Percentiles rank a stretch among this genome's conserved stretches.
phyloP scores from a whole-genome alignment of 2,113 vertebrate genomes.

The Panthera leo region DNA sequence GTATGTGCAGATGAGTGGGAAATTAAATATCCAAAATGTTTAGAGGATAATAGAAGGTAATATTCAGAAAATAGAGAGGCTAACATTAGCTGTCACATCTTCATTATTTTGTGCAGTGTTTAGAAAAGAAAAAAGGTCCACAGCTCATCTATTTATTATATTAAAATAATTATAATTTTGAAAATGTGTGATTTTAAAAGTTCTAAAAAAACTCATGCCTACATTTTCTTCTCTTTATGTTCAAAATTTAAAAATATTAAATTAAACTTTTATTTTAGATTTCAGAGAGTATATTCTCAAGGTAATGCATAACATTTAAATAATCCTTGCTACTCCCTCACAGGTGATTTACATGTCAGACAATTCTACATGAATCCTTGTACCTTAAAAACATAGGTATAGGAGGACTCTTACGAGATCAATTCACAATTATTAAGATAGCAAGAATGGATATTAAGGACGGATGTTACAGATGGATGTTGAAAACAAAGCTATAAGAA shows the following conservation, averaged over 20 bases:
- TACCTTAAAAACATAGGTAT: background rate
- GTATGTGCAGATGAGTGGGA: background rate
- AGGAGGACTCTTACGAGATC: background rate
- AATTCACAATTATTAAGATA: background rate
- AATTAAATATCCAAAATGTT: background rate
- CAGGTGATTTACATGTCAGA: background rate
- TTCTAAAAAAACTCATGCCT: background rate
- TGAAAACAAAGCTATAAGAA: constrained; percentile 26
- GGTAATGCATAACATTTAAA: background rate
- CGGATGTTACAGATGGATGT: background rate
- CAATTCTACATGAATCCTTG: background rate
- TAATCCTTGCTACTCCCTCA: background rate
- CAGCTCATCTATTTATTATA: background rate
- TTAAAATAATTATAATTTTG: background rate
- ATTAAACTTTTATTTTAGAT: background rate
- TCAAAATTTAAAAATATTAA: background rate
- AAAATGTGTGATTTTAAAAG: background rate
- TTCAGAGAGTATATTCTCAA: background rate
- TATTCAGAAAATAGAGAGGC: background rate
- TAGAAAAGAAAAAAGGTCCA: background rate
- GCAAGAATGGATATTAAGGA: background rate
- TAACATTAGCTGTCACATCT: background rate
- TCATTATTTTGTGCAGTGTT: background rate
- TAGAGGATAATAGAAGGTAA: background rate
- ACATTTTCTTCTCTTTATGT: background rate